A percentile compares a stretch with the other conserved stretches of the same genome.
phyloP scores from a whole-genome alignment of 2,113 vertebrate species.

The Pica pica region DNA sequence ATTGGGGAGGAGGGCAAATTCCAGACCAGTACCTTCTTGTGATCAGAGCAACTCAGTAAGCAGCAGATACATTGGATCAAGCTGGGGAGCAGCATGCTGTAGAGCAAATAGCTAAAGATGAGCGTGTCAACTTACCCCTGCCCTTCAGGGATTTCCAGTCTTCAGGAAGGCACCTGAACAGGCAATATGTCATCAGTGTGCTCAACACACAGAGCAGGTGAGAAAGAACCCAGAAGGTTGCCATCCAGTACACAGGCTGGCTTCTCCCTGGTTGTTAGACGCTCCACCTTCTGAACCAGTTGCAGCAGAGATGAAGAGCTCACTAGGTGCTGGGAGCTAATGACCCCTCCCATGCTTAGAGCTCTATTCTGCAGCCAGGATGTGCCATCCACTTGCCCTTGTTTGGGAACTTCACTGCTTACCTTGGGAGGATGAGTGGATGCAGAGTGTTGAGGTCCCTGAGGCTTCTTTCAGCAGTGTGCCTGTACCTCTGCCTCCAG shows the following conservation, averaged over 20 bases:
- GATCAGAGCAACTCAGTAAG: not conserved
- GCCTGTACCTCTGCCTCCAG: not conserved
- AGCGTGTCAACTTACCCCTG: not conserved
- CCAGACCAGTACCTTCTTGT: not conserved
- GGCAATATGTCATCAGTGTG: not conserved
- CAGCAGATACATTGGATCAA: not conserved
- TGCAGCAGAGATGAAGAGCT: not conserved
- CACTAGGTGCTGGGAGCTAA: no score
- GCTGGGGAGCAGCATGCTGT: not conserved
- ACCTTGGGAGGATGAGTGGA: not conserved
- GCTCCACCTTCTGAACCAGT: not conserved
- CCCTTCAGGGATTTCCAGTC: not conserved
- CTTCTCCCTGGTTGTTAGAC: not conserved
- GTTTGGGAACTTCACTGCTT: not conserved
- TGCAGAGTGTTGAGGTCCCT: not conserved
- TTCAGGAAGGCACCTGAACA: not conserved
- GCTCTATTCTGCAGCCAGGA: not conserved
- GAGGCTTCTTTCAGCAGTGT: not conserved
- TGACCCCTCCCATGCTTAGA: not conserved
- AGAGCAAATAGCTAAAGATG: not conserved
- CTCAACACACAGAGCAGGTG: not conserved
- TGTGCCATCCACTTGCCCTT: accelerated
- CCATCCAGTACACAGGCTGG: not conserved
- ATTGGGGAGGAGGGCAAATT: not conserved
- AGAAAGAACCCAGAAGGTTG: not conserved